Evolutionary conservation across 2,113 vertebrate species (phyloP).

Genomic region (Salvator merianae): DNA sequence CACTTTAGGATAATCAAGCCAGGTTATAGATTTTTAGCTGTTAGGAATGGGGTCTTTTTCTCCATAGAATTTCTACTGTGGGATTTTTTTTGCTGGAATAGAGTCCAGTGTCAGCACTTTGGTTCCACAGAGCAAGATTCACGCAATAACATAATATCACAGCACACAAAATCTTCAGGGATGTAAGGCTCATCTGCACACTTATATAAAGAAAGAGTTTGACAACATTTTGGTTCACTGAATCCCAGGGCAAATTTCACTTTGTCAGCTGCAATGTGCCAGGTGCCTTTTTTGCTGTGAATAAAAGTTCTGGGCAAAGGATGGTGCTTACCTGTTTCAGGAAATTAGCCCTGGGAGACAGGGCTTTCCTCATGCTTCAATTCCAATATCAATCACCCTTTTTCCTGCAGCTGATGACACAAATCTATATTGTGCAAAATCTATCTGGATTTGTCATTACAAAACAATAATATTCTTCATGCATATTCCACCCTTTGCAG

Average conservation of each 20-base stretch:
- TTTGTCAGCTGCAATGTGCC: no score
- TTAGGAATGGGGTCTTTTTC: not conserved
- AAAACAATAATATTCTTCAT: not conserved
- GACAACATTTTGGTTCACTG: no score
- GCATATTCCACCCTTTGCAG: not conserved
- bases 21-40: conserved; percentile 17
- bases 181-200: not conserved
- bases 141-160: not conserved
- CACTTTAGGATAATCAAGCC: conserved; percentile 1
- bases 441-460: not conserved
- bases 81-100: not conserved
- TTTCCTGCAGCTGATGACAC: not conserved
- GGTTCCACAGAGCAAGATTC: not conserved
- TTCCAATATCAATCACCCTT: not conserved
- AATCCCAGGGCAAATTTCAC: no score
- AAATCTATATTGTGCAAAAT: not conserved
- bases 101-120: not conserved
- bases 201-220: no score
- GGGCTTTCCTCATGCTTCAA: not conserved
- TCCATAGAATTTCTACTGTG: not conserved
- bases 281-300: no score
- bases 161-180: not conserved
- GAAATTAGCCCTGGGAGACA: no score
- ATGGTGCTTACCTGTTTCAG: no score
- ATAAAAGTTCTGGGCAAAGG: no score